Conservation (phyloP, 2,113 vertebrate genomes). For the Herpetotheres cachinnans region DNA sequence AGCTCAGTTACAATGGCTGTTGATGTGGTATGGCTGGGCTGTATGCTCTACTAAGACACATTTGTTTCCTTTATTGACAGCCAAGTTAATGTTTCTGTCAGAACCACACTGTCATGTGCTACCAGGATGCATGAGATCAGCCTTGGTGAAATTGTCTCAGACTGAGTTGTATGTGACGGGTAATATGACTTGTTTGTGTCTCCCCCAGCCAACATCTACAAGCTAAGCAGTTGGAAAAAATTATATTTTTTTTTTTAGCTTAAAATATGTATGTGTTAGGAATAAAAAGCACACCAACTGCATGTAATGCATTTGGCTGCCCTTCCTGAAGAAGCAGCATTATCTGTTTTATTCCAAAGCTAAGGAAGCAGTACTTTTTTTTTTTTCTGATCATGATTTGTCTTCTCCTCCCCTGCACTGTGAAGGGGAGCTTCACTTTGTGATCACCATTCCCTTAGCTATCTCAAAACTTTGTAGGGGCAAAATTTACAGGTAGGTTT, state of each 20-base stretch:
- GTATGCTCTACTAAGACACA: background rate
- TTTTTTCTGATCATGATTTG: background rate
- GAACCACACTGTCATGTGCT: background rate
- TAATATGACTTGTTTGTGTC: background rate
- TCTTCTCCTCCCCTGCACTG: background rate
- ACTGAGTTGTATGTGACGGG: background rate
- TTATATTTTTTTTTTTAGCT: background rate
- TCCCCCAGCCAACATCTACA: background rate
- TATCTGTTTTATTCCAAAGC: background rate
- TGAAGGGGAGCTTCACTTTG: background rate
- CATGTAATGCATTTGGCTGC: background rate
- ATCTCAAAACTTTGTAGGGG: background rate
- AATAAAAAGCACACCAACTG: background rate
- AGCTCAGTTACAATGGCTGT: background rate
- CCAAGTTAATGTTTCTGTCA: background rate
- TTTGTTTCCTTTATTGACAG: slow-evolving; percentile 21
- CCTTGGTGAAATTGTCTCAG: background rate
- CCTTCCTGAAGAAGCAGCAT: background rate
- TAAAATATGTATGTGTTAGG: background rate
- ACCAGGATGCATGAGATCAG: background rate
- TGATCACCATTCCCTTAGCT: background rate
- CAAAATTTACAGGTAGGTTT: background rate
- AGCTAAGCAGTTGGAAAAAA: background rate
- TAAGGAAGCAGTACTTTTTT: background rate
- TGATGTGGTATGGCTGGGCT: background rate